These are phyloP conservation scores for Anastrepha ludens DNA, from an alignment of 1,140 invertebrate genomes.

Conservation along the genomic window DNA sequence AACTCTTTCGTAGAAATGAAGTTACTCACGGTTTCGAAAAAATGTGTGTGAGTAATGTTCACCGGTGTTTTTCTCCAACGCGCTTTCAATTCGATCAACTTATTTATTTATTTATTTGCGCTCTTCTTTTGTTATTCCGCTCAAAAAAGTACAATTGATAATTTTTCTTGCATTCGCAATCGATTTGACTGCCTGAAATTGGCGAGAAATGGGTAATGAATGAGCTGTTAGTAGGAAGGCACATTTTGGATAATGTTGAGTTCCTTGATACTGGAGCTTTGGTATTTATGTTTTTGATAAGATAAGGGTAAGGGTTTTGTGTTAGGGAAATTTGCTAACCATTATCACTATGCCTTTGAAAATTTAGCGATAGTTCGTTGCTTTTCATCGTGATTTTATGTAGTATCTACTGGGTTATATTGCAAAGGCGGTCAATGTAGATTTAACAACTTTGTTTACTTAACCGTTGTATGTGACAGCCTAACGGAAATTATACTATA, in stretches of 20 bases:
- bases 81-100: background rate
- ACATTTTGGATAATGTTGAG: background rate
- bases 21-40: background rate
- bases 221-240: background rate
- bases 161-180: background rate
- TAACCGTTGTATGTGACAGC: no score
- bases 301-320: conserved; percentile 27
- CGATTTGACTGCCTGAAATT: conserved; percentile 11
- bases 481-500: no score
- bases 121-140: background rate
- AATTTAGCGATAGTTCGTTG: no score
- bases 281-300: background rate
- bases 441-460: no score
- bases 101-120: background rate
- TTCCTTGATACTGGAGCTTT: background rate
- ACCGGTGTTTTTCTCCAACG: background rate
- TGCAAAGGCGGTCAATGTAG: no score
- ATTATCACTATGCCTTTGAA: no score
- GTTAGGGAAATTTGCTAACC: background rate
- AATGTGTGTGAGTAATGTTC: conserved; percentile 10
- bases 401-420: no score
- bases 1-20: background rate
- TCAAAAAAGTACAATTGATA: background rate
- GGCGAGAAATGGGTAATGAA: conserved; percentile 1
- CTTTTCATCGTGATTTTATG: no score